Base-by-base conservation (phyloP, 2,113 vertebrate species). In the Plestiodon gilberti region DNA sequence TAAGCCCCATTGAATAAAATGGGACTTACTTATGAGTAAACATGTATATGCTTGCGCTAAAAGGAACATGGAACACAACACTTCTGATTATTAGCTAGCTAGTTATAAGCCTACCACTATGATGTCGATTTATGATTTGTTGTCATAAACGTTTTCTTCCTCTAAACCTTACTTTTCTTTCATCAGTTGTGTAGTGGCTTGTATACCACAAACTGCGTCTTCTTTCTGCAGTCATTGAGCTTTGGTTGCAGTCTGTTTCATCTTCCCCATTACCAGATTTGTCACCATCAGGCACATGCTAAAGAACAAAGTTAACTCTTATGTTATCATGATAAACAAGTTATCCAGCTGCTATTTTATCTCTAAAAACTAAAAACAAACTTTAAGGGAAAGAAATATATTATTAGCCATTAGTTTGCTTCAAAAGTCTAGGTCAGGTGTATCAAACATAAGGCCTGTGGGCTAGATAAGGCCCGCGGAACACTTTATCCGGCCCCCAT, bases 151-250 rank as follows among this genome's bases (percentile, higher is more conserved):
- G 61, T 83, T 67, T 67, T 48, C 43, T 48, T 48, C 43, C 43
- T 48, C 43, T 48, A 48, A 7, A 74, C 4, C 96, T 97, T 97
- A 99, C 99, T 89, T 98, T 99, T 96, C 97, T 98, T 93, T 99
- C 98, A 18, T 99, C 98, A 0, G 98, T 98, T 86, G 97, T 95
- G 83, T 97, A 98, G 82, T 96, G 97, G 43, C 97, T 97, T 6
- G 95, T 97, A 90, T 98, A 98, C 98, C 98, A 99, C 95, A 98
- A 88, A 70, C 97, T 98, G 77, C 98, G 95, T 88, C 97, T 98
- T 95, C 97, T 97, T 88, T 97, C 96, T 0, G 98, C 98, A 0
- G 97, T 97, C 90, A 96, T 96, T 69, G 93, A 95, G 4, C 92
- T 0, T 43, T 95, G 92, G 75, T 96, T 97, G 92, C 96, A 97